A percentile compares a stretch with the other conserved stretches of the same genome.
Evolutionary conservation across 30 jellyfish, hydroid and myxozoan genomes (phyloP).

Genomic region (Hydractinia symbiolongicarpus): DNA sequence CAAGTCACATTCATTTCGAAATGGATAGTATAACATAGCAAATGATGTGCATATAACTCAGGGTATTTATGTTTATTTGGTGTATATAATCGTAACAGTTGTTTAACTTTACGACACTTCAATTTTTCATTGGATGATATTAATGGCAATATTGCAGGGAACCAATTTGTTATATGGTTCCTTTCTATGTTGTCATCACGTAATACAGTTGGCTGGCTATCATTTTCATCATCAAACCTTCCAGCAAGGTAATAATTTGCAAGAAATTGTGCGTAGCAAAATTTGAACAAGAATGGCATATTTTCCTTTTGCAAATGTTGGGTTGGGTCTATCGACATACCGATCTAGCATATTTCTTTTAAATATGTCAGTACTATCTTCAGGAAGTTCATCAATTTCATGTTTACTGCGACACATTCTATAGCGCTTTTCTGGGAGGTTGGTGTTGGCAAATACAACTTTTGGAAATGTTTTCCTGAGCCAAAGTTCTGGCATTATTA

Average conservation of each 20-base stretch:
- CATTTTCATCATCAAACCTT: not conserved
- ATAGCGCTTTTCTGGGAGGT: too few species aligned
- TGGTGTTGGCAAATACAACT: too few species aligned
- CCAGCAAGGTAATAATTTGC: not conserved
- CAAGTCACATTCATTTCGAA: not conserved
- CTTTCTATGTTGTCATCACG: too few species aligned
- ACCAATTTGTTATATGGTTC: not conserved
- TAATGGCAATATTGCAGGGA: not conserved
- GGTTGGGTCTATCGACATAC: slow-evolving; percentile 3
- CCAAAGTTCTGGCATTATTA: too few species aligned
- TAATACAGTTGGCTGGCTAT: not conserved
- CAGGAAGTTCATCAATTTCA: not conserved
- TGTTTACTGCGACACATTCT: too few species aligned
- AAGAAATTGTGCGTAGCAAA: slow-evolving; percentile 6
- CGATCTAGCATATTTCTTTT: not conserved
- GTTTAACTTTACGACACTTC: not conserved
- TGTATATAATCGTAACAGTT: not conserved
- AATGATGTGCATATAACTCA: not conserved
- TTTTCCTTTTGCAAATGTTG: not conserved
- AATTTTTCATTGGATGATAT: not conserved
- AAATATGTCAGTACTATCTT: not conserved
- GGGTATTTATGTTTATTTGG: not conserved
- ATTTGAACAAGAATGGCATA: not conserved
- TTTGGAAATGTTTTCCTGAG: too few species aligned
- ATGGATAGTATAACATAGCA: not conserved